Evolutionary conservation across 2,113 vertebrate genomes (phyloP).

Genomic region (Callorhinus ursinus): DNA sequence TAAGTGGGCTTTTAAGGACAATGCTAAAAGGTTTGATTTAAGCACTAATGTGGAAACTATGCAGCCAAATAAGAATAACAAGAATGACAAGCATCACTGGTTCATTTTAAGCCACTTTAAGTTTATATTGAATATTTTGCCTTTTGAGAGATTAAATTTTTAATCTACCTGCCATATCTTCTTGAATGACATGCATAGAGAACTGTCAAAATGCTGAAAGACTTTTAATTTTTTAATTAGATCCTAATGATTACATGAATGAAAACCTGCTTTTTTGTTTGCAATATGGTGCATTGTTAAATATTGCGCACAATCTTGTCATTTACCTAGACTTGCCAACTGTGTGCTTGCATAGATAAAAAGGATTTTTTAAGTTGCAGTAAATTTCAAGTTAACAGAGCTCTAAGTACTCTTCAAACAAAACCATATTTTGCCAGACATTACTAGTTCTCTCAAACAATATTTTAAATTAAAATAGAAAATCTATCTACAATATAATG

Average conservation of each 20-base stretch:
- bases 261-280: constrained; percentile 53
- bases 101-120: background rate
- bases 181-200: background rate
- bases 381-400: constrained; percentile 39
- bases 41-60: background rate
- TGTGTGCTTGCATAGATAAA: constrained; percentile 48
- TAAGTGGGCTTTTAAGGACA: background rate
- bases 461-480: constrained; percentile 32
- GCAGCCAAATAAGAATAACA: background rate
- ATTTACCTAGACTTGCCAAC: constrained; percentile 13
- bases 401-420: constrained; percentile 32
- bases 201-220: background rate
- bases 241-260: constrained; percentile 57
- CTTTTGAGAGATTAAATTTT: constrained; percentile 49
- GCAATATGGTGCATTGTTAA: constrained; percentile 54
- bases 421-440: background rate
- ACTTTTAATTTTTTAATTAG: constrained; percentile 68
- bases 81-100: background rate
- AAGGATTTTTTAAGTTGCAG: background rate
- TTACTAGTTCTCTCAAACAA: background rate
- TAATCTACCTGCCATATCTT: background rate
- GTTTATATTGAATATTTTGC: background rate
- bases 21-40: background rate
- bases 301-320: constrained; percentile 49
- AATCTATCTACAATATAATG: background rate